Evolutionary conservation across 2,888 invertebrate species (phyloP), one percentile per base, ranked within the genome.

Genomic region (Drosophila sordidula): DNA sequence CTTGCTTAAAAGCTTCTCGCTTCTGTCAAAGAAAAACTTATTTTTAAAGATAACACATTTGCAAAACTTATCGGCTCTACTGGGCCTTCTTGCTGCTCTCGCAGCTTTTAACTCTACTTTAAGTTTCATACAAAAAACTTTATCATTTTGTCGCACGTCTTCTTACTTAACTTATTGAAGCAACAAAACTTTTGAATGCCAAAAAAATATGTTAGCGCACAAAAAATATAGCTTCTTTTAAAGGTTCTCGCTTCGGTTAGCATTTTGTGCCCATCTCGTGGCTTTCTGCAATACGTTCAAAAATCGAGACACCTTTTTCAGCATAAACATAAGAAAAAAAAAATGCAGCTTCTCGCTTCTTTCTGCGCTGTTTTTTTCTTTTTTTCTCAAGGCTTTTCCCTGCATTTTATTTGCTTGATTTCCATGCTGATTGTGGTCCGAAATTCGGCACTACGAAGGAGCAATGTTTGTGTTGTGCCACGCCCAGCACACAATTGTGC

Each of bases 401-500:
- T 52, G 12, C 38, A 18, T 8, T 49, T n/a, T 46, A 16, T 32
- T 39, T 32, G 4, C 16, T 36, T 9, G 58, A 9, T 38, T 44
- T 39, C 9, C 5, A 16, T 25, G 32, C n/a, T 46, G 59, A 18
- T 38, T 58, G 41, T 46, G 32, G 16, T 16, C 9, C n/a, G 6
- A 12, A 14, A 25, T 36, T 56, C 22, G 34, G 32, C 58, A 42
- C 16, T 42, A 55, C 6, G 34, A 22, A 11, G 42, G 8, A 44
- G 1, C 25, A n/a, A 44, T 14, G 16, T 38, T 18, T 18, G 18
- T 18, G 18, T 18, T 18, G 18, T 18, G 18, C 18, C 18, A 18
- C 18, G 18, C 18, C 18, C 18, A 18, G 18, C 18, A 11, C 45
- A 59, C 46, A 44, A 46, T 36, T 63, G 55, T 58, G 61, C 78